These are phyloP conservation scores for Leptonema lineaticorne DNA, from an alignment of 1,140 invertebrate genomes.

Conservation along the genomic window DNA sequence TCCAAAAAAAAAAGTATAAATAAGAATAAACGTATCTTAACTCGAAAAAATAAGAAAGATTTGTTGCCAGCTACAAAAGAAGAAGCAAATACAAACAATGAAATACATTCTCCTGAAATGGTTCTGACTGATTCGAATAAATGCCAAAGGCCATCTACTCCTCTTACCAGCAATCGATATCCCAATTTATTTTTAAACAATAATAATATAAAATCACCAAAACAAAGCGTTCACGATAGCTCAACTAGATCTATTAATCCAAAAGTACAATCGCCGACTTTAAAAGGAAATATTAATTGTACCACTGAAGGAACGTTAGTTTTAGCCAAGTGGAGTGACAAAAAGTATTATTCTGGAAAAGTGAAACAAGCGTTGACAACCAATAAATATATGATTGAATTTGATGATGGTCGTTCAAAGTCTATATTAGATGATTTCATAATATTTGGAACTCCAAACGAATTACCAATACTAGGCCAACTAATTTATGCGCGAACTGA, in stretches of 20 bases:
- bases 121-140: constrained; percentile 50
- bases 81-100: constrained; percentile 48
- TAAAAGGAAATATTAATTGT: background rate
- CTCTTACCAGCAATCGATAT: background rate
- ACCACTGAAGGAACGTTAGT: constrained; percentile 55
- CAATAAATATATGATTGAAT: constrained; percentile 61
- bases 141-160: constrained; percentile 21
- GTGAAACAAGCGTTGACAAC: constrained; percentile 56
- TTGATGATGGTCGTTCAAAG: constrained; percentile 62
- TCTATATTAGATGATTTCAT: constrained; percentile 61
- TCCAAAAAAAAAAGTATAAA: constrained; percentile 53
- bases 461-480: constrained; percentile 53
- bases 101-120: constrained; percentile 57
- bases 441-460: constrained; percentile 55
- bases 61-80: constrained; percentile 52
- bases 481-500: constrained; percentile 55
- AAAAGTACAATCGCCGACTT: background rate
- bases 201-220: constrained; percentile 4
- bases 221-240: background rate
- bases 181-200: background rate
- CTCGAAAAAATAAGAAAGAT: constrained; percentile 51
- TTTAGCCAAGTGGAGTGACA: constrained; percentile 65
- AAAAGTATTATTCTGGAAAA: constrained; percentile 62
- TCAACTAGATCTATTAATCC: background rate
- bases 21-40: constrained; percentile 48